These are phyloP conservation scores for Cynaeus angustus DNA, from an alignment of 2,888 invertebrate species.

Conservation along the genomic window DNA sequence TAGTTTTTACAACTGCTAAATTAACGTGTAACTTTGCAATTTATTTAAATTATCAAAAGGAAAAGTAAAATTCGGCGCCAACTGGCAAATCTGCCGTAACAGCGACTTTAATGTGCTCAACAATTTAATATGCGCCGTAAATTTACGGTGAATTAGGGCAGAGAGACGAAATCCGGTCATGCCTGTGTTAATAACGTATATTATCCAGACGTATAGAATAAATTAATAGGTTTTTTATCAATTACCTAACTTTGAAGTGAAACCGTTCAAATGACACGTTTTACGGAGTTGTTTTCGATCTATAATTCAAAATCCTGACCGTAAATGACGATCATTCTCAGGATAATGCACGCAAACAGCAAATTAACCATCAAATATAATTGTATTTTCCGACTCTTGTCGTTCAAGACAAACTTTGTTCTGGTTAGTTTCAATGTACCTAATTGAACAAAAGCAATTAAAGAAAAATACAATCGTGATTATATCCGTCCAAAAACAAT, in stretches of 20 bases:
- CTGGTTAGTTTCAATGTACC: not conserved
- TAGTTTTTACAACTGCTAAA: no score
- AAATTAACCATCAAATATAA: slow-evolving; percentile 12
- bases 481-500: slow-evolving; percentile 16
- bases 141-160: not conserved
- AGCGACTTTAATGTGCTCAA: no score
- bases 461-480: slow-evolving; percentile 24
- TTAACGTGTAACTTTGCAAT: no score
- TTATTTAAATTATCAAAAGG: no score
- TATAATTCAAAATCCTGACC: slow-evolving; percentile 29
- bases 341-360: slow-evolving; percentile 39
- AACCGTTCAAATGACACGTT: slow-evolving; percentile 23
- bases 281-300: slow-evolving; percentile 26
- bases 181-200: slow-evolving; percentile 5
- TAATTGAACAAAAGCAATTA: slow-evolving; percentile 29
- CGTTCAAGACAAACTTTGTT: slow-evolving; percentile 15
- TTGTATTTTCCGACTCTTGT: slow-evolving; percentile 21
- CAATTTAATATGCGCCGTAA: not conserved
- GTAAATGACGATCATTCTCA: slow-evolving; percentile 29
- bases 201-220: slow-evolving; percentile 18
- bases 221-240: slow-evolving; percentile 23
- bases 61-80: no score
- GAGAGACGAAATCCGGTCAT: slow-evolving; percentile 2
- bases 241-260: slow-evolving; percentile 5
- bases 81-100: no score